A percentile compares a stretch with the other conserved stretches of the same genome.
Evolutionary conservation across 2,888 invertebrate species (phyloP).

Genomic region (Nemotelus nigrinus): DNA sequence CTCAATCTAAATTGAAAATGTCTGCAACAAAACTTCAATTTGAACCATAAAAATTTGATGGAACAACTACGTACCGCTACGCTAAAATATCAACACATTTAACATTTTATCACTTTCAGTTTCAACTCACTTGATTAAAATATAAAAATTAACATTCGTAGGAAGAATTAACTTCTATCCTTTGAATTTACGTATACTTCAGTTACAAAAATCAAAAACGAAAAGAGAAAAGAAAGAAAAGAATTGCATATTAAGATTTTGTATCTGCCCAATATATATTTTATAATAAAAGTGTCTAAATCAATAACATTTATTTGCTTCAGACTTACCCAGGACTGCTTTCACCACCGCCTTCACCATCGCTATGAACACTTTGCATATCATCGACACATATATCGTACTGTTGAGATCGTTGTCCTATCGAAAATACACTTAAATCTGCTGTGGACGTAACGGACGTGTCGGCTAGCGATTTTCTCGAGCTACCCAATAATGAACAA

Average conservation of each 20-base stretch:
- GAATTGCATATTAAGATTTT: not conserved
- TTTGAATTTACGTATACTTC: conserved; percentile 32
- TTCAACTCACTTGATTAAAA: conserved; percentile 36
- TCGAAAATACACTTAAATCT: conserved; percentile 82
- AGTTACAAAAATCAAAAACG: conserved; percentile 7
- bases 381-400: conserved; percentile 53
- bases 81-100: conserved; percentile 9
- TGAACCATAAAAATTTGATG: too few relatives aligned
- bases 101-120: conserved; percentile 8
- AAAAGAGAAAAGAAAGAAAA: conserved; percentile 5
- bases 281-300: too few relatives aligned
- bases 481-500: conserved; percentile 75
- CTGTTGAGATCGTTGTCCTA: conserved; percentile 63
- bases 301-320: not conserved
- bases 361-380: conserved; percentile 51
- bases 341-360: conserved; percentile 52
- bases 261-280: too few relatives aligned
- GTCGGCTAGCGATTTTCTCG: conserved; percentile 81
- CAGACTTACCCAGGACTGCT: conserved; percentile 53
- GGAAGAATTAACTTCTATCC: conserved; percentile 32
- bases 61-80: not conserved
- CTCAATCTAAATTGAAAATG: too few relatives aligned
- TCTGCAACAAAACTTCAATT: too few relatives aligned
- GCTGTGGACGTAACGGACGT: conserved; percentile 87
- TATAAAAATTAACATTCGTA: conserved; percentile 32